Evolutionary conservation across 2,113 vertebrate species (phyloP), one percentile per base, ranked within the genome.

Genomic region (Lepus americanus): DNA sequence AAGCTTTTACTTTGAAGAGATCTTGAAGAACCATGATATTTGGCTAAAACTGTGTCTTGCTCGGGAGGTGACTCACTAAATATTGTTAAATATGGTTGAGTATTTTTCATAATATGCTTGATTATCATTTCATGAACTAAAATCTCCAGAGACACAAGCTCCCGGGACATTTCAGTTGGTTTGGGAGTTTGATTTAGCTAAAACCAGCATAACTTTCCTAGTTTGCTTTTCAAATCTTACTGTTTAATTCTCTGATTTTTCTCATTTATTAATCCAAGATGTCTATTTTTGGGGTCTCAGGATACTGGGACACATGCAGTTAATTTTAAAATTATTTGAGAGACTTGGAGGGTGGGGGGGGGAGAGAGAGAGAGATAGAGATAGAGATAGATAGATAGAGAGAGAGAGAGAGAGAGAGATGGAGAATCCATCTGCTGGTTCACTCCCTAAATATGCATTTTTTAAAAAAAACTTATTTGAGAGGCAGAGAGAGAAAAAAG

Each of bases 181-280:
- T 95, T 83, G 87, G 19, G 39, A 87, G 74, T 94, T 88, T 85
- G 90, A 51, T 61, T 92, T 22, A 87, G 33, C 3, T 63, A 36
- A 96, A 96, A 88, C 36, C 22, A 89, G 39, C 29, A 64, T 6
- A 83, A 27, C 39, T 90, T n/a, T 93, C 20, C 61, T 55, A 31
- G 61, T 78, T 91, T n/a, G 39, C 10, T 55, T 92, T 92, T 87
- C 59, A 82, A 94, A 87, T 5, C 9, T 89, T 39, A 2, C 39
- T 73, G 31, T 63, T 87, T 59, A 89, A 83, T 77, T 96, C 64
- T 85, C 94, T 82, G 23, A 39, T 36, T 91, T 95, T 77, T 94
- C 49, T 88, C 39, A 29, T 13, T 70, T 31, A 85, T 19, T 81
- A 51, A 39, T 89, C 9, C 53, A 80, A 86, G 12, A 5, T 93